Evolutionary conservation across 2,113 vertebrate genomes (phyloP).

Genomic region (Callithrix jacchus): DNA sequence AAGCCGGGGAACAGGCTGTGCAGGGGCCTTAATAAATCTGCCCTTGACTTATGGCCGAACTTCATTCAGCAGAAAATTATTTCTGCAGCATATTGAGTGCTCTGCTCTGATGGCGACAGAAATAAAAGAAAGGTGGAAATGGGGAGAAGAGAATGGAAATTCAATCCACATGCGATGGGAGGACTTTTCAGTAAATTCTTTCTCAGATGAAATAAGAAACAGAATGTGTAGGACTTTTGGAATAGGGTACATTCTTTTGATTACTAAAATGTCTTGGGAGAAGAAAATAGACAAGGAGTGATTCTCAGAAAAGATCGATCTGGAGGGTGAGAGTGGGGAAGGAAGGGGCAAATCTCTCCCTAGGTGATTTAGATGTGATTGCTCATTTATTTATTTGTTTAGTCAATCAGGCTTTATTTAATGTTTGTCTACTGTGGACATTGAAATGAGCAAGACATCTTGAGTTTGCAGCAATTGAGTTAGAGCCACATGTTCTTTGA

Average conservation of each 20-base stretch:
- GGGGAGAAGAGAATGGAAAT: conserved; percentile 72
- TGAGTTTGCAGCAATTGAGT: background rate
- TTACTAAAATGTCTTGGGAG: conserved; percentile 31
- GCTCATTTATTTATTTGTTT: background rate
- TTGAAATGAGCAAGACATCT: background rate
- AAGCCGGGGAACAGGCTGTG: conserved; percentile 51
- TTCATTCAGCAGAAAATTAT: conserved; percentile 77
- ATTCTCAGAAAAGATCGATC: background rate
- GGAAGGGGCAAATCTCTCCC: background rate
- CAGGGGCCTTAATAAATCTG: conserved; percentile 75
- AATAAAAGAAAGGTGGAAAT: conserved; percentile 75
- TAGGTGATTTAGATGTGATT: background rate
- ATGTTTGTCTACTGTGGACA: background rate
- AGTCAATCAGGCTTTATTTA: background rate
- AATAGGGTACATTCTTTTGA: conserved; percentile 57
- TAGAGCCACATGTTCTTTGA: background rate
- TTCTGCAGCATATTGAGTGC: conserved; percentile 73
- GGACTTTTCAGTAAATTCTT: conserved; percentile 58
- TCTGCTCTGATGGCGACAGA: conserved; percentile 66
- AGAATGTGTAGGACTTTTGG: conserved; percentile 57
- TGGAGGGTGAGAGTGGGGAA: background rate
- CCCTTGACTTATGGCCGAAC: conserved; percentile 72
- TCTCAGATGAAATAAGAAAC: conserved; percentile 72
- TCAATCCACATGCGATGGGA: conserved; percentile 72
- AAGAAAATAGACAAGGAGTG: conserved; percentile 3